Base-by-base conservation (phyloP, 2,113 vertebrate species). In the Morone saxatilis region DNA sequence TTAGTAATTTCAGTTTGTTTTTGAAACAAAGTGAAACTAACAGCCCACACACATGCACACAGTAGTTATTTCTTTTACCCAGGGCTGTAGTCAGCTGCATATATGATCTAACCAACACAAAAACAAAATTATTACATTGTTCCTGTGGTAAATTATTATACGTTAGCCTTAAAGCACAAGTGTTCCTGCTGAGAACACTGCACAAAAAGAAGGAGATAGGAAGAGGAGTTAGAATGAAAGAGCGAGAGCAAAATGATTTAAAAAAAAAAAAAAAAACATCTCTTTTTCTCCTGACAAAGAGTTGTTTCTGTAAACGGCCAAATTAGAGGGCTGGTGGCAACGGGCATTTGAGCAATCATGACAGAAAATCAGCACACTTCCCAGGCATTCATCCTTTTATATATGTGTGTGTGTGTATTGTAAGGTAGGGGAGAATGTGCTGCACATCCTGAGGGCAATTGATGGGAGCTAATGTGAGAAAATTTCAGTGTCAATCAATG, bases 321-420 rank as follows among this genome's bases (percentile, higher is more conserved):
- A 92, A 92, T 93, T 90, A 88, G 70, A 81, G 66, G 31, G 43
- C 80, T 78, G 22, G 14, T 89, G 76, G 77, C 22, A 65, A 67
- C 43, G 53, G 40, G 50, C 9, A 36, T 82, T 72, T 69, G 51
- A 80, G 68, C 71, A 85, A 41, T 78, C 76, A 73, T 61, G 74
- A 76, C 60, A 70, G 65, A 71, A 40, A 43, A 19, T 61, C 41
- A 40, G 19, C 16, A 59, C 20, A 48, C 54, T 43, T 73, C 12
- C 16, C 7, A 60, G 38, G 16, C 53, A n/a, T 74, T 70, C 36
- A 38, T 48, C 22, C 31, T 31, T 77, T 3, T n/a, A 16, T 65
- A 19, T 71, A 59, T 77, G n/a, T 84, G 38, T 71, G 45, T 31
- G 59, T 61, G 68, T n/a, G n/a, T 76, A 20, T n/a, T 54, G 13